These are phyloP conservation scores for Dicranocentrus wangi DNA, from an alignment of 2,888 invertebrate species.

Conservation along the genomic window DNA sequence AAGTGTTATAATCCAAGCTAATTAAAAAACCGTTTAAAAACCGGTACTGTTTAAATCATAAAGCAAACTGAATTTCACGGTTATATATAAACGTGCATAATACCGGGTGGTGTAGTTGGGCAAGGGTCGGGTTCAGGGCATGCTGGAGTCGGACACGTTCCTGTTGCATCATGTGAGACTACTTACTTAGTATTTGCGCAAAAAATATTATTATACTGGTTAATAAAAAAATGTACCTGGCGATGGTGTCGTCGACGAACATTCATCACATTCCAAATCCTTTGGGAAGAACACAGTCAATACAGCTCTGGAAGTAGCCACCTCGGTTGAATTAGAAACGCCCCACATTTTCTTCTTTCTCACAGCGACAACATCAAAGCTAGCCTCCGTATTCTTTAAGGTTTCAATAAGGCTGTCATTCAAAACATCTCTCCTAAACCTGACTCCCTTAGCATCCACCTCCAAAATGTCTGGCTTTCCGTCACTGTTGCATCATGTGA, in stretches of 20 bases:
- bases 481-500: background rate
- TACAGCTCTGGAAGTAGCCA: background rate
- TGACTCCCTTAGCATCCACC: constrained; percentile 27
- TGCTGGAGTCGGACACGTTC: constrained; percentile 1
- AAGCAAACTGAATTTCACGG: too few species aligned
- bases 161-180: background rate
- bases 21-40: too few species aligned
- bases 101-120: constrained; percentile 1
- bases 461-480: constrained; percentile 25
- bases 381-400: background rate
- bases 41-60: too few species aligned
- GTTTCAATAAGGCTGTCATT: background rate
- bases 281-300: background rate
- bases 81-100: too few species aligned
- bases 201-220: too few species aligned
- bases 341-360: background rate
- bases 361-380: constrained; percentile 10
- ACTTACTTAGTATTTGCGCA: too few species aligned
- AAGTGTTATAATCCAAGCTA: too few species aligned
- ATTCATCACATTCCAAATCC: background rate
- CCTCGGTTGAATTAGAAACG: too few species aligned
- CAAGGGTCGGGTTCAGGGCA: constrained; percentile 19
- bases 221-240: too few species aligned
- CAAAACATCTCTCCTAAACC: background rate
- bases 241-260: background rate